phyloP scores from a whole-genome alignment of 1,140 invertebrate genomes.

The Lanistes nyassanus region DNA sequence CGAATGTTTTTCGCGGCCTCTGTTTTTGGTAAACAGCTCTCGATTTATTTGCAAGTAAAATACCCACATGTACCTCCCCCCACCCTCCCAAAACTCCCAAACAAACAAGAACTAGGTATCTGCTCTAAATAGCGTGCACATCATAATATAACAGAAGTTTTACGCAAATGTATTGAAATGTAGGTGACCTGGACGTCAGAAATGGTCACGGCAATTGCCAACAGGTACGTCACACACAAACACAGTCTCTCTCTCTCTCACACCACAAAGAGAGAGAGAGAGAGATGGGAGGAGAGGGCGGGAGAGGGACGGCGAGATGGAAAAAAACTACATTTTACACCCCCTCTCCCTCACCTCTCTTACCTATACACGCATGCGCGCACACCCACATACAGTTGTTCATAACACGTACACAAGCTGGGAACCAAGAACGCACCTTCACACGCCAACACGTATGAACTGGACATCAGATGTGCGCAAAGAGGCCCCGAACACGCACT shows the following conservation, averaged over 20 bases:
- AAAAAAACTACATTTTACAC: neutral
- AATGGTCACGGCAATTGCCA: too few species aligned
- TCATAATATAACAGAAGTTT: neutral
- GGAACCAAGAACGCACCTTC: neutral
- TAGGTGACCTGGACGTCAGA: too few species aligned
- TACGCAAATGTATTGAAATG: neutral
- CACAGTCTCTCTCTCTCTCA: too few species aligned
- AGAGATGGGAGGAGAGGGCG: neutral
- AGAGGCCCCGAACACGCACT: too few species aligned
- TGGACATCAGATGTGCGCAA: too few species aligned
- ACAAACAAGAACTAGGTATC: too few species aligned
- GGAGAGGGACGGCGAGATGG: constrained; percentile 7
- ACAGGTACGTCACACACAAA: neutral
- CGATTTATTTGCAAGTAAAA: neutral
- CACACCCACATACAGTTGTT: constrained; percentile 6
- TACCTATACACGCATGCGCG: neutral
- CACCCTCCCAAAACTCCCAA: too few species aligned
- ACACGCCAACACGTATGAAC: neutral
- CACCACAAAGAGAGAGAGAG: neutral
- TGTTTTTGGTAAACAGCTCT: neutral
- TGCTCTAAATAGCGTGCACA: neutral
- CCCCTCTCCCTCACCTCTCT: neutral
- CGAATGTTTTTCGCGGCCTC: neutral
- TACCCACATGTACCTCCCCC: neutral
- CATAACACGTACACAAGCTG: neutral